A percentile compares a stretch with the other conserved stretches of the same genome.
phyloP scores from a whole-genome alignment of 2,113 vertebrate species.

The Nicator chloris region DNA sequence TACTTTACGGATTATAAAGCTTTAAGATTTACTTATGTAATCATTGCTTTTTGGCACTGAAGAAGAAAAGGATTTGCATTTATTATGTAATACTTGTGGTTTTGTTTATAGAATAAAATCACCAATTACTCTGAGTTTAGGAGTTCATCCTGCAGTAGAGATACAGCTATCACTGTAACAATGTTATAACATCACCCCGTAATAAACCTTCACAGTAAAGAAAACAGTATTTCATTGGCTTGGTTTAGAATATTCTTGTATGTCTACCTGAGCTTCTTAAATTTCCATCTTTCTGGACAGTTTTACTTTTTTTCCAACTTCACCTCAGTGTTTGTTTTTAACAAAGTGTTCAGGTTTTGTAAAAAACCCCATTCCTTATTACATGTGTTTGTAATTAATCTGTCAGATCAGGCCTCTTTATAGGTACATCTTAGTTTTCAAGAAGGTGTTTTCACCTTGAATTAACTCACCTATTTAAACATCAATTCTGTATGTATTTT shows the following conservation, averaged over 20 bases:
- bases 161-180: background rate
- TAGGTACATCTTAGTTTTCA: background rate
- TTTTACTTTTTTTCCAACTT: background rate
- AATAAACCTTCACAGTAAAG: background rate
- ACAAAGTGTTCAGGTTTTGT: too few species aligned
- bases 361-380: background rate
- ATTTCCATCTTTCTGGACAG: background rate
- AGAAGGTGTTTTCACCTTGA: background rate
- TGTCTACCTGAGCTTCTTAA: background rate
- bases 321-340: background rate
- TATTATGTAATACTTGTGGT: background rate
- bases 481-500: background rate
- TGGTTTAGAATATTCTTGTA: background rate
- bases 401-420: background rate
- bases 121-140: background rate
- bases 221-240: background rate
- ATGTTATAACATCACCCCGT: accelerated
- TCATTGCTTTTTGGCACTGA: background rate
- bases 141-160: background rate
- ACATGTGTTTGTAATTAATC: background rate
- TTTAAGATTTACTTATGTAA: background rate
- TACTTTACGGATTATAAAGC: background rate
- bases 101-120: background rate
- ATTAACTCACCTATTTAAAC: background rate
- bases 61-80: background rate